Base-by-base conservation (phyloP, 2,888 invertebrate species). In the Cabera pusaria region DNA sequence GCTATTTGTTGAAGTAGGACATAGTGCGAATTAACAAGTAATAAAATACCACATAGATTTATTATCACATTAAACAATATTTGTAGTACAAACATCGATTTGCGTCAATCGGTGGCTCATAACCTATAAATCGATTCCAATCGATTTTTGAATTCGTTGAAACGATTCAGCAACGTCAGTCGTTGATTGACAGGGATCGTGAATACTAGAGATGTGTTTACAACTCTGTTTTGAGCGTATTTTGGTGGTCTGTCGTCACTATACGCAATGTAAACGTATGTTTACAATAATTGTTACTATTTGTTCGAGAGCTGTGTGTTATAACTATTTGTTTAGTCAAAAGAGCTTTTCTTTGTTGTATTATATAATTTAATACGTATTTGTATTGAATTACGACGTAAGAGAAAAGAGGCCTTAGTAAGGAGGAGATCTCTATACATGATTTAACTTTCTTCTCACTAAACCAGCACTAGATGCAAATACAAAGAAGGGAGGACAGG, bases 31-130 rank as follows among this genome's bases (percentile, higher is more conserved):
- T 59, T 60, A 56, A 55, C 62, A 56, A 49, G 46, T 44, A 52
- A 61, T 61, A 63, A 62, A 64, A 56, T 37, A 46, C 28, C n/a
- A n/a, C n/a, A n/a, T n/a, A n/a, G n/a, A n/a, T n/a, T n/a, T n/a
- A n/a, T n/a, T n/a, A n/a, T n/a, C n/a, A n/a, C n/a, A n/a, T n/a
- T n/a, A n/a, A n/a, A n/a, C n/a, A 47, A 51, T 52, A 54, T 59
- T 52, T 45, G 42, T 42, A 44, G 38, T 21, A 52, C 49, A 56
- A 49, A 48, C 56, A 40, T 22, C 43, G 61, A 45, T 33, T 40
- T 41, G 28, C 48, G 53, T 64, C 65, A 61, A 26, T 62, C 57
- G 48, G 25, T 56, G 45, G 40, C 52, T 60, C 46, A 44, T 56
- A 52, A 60, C 16, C 12, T 26, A n/a, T 17, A 7, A 39, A 32